Percentiles rank a stretch among this genome's conserved stretches.
These are phyloP conservation scores for Mycogona germanica DNA, from an alignment of 2,888 invertebrate genomes.

Conservation along the genomic window DNA sequence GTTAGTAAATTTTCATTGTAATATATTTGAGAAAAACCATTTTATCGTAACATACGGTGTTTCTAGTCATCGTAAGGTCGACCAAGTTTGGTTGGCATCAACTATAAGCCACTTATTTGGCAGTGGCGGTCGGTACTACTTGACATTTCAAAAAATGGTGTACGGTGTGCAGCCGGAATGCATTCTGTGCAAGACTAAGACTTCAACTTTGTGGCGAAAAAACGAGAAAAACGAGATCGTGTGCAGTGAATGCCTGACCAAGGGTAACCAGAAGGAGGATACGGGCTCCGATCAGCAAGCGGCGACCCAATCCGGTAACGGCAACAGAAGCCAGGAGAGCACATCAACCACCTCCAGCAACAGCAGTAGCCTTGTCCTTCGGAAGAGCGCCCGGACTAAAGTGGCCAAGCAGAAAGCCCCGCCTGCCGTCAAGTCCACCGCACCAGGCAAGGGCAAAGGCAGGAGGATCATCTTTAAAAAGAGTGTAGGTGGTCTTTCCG, in stretches of 20 bases:
- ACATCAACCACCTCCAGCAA: conserved; percentile 10
- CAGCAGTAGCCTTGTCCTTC: conserved; percentile 19
- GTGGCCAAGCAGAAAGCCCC: conserved; percentile 23
- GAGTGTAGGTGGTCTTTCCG: conserved; percentile 31
- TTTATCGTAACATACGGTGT: too few species aligned
- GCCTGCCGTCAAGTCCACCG: conserved; percentile 20
- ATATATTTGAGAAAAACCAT: too few species aligned
- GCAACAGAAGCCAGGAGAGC: conserved; percentile 18
- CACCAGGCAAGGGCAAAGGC: conserved; percentile 54
- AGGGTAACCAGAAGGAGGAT: conserved; percentile 5
- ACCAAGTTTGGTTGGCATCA: too few species aligned
- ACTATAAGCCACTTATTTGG: too few species aligned
- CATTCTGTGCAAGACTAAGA: conserved; percentile 52
- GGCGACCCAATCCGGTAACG: conserved; percentile 7
- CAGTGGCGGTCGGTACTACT: too few species aligned
- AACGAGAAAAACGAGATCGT: conserved; percentile 55
- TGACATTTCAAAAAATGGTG: too few species aligned
- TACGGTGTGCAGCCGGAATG: conserved; percentile 49
- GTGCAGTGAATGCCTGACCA: conserved; percentile 51
- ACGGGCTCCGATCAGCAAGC: neutral
- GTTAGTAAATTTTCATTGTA: too few species aligned
- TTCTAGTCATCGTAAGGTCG: too few species aligned
- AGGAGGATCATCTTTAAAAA: conserved; percentile 66
- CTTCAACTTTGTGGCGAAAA: conserved; percentile 62
- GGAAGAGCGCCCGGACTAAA: conserved; percentile 24